A percentile compares a stretch with the other conserved stretches of the same genome.
Evolutionary conservation across 2,797 vertebrate species (phyloP).

Genomic region (Tragopan temminckii): DNA sequence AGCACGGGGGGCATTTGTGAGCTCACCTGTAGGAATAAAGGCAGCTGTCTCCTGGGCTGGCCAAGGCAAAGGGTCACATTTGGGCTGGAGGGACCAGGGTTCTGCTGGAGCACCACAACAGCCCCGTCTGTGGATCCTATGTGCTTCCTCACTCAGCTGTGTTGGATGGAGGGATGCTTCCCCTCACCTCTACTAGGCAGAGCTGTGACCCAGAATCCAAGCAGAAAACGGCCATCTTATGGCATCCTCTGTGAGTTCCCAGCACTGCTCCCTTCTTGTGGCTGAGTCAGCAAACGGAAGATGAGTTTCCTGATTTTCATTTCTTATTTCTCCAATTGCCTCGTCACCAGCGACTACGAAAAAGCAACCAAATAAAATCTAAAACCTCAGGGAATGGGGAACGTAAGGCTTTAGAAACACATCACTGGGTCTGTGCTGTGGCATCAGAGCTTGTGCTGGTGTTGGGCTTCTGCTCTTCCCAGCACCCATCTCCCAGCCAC

Average conservation of each 20-base stretch:
- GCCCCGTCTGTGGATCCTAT: neutral
- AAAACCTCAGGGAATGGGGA: neutral
- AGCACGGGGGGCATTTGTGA: neutral
- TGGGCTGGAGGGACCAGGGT: neutral
- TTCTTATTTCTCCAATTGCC: neutral
- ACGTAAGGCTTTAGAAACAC: neutral
- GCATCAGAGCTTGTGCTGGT: neutral
- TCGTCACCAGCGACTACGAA: accelerated
- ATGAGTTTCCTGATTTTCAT: neutral
- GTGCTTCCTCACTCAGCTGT: too few species aligned
- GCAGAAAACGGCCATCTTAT: neutral
- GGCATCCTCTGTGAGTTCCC: neutral
- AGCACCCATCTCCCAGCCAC: neutral
- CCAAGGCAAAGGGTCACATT: neutral
- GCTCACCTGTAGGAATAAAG: neutral
- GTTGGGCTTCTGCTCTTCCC: neutral
- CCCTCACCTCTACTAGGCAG: neutral
- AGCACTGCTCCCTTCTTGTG: neutral
- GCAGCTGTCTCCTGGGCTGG: neutral
- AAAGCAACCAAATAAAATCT: too few species aligned
- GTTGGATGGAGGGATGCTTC: too few species aligned
- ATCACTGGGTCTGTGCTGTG: neutral
- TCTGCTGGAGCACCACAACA: neutral
- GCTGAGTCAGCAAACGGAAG: neutral
- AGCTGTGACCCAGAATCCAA: neutral